Base-by-base conservation (phyloP, 64 coral and sea anemone genomes). In the Actinia tenebrosa region DNA sequence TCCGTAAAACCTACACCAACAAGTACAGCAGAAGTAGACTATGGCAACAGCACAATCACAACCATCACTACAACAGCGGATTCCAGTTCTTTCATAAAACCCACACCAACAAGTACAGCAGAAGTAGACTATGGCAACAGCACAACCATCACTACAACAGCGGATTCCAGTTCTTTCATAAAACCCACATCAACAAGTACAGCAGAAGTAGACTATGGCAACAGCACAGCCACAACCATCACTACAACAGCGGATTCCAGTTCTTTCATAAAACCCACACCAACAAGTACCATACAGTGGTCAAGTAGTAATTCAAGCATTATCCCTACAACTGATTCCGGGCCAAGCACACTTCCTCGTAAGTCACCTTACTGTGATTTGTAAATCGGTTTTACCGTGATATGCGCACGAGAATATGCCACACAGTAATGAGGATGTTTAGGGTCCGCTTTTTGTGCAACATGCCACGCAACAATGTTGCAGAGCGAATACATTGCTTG, bases 121-220 rank as follows among this genome's bases (percentile, higher is more conserved):
- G 17, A 3, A 4, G 22, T n/a, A 0, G 3, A 8, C 10, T n/a
- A 1, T 3, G 0, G 2, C 0, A 66, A 18, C 22, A 22, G 0
- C 2, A 20, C 17, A 19, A 68, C 7, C 22, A n/a, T 20, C 64
- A 68, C 18, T 68, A 5, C 14, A 14, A 60, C 58, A 60, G 58
- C 16, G 58, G 17, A 60, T 60, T 60, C 64, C 22, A 68, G 59
- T 61, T 61, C 64, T 68, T 7, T 20, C 18, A 68, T 66, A n/a
- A 22, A 18, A 3, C 63, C 63, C 0, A 66, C 63, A 22, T 3
- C 63, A 66, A 66, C 19, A 66, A 66, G 63, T 66, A 60, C 58
- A 60, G 18, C 20, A n/a, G n/a, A n/a, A n/a, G n/a, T n/a, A 3
- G 17, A 3, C 17, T 66, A 66, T 2, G 3, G 22, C 10, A 66